Conservation (phyloP, 2,888 invertebrate species). For the Trichogramma evanescens region DNA sequence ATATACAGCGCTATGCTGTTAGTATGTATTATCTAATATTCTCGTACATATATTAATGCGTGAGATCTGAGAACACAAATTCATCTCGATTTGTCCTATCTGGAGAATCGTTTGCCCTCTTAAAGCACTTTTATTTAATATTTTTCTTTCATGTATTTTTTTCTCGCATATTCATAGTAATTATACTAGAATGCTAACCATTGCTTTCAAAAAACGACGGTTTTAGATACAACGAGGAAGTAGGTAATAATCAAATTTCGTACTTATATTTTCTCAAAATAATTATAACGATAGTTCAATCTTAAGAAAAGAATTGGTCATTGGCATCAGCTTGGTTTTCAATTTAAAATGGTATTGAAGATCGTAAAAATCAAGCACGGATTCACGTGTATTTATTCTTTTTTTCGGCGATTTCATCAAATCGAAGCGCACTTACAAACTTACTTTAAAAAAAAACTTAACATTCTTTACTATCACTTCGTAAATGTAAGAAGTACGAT, state of each 20-base stretch:
- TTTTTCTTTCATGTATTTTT: conserved; percentile 7
- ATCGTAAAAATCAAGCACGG: conserved; percentile 14
- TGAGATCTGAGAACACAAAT: conserved; percentile 44
- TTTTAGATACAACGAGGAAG: too few relatives aligned
- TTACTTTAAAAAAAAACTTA: neutral
- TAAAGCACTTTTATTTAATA: conserved; percentile 24
- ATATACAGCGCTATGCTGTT: conserved; percentile 22
- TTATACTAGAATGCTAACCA: neutral
- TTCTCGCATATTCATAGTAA: neutral
- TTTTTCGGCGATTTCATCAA: conserved; percentile 8
- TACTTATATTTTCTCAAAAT: too few relatives aligned
- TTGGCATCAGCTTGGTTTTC: neutral
- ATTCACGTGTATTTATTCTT: conserved; percentile 9
- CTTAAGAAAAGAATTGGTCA: neutral
- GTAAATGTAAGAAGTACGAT: too few relatives aligned
- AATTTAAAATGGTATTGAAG: conserved; percentile 1
- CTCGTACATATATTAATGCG: conserved; percentile 30
- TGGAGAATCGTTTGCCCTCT: conserved; percentile 29
- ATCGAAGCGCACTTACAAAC: neutral
- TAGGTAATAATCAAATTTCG: too few relatives aligned
- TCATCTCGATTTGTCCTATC: conserved; percentile 34
- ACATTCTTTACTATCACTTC: too few relatives aligned
- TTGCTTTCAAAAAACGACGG: too few relatives aligned
- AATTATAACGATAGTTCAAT: neutral
- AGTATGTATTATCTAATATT: conserved; percentile 25